phyloP scores from a whole-genome alignment of 2,113 vertebrate genomes.

The Rostratula benghalensis region DNA sequence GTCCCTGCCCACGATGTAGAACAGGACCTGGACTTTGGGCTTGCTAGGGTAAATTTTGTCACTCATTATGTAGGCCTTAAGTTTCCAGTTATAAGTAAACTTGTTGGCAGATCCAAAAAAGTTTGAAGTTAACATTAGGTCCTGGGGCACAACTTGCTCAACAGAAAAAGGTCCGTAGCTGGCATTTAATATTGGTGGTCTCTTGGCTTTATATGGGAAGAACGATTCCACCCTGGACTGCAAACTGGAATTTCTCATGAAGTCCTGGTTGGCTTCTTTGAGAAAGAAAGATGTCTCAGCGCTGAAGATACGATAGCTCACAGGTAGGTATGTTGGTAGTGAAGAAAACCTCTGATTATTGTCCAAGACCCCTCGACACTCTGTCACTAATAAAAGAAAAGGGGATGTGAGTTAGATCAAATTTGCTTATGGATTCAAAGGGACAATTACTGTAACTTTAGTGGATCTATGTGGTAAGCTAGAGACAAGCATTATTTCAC shows the following conservation, averaged over 20 bases:
- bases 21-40: constrained; percentile 89
- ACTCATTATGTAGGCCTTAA: constrained; percentile 85
- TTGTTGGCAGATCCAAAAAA: constrained; percentile 74
- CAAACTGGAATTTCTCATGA: constrained; percentile 89
- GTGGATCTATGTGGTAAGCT: accelerated
- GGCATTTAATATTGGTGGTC: constrained; percentile 80
- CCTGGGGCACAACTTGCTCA: constrained; percentile 82
- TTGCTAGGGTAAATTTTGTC: constrained; percentile 81
- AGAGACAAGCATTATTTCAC: not conserved
- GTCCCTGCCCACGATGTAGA: constrained; percentile 87
- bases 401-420: not conserved
- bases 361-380: constrained; percentile 81
- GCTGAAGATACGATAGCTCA: constrained; percentile 84
- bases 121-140: constrained; percentile 77
- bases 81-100: constrained; percentile 88
- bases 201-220: constrained; percentile 85
- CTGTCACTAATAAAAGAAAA: constrained; percentile 77
- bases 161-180: constrained; percentile 89
- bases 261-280: constrained; percentile 87
- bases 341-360: constrained; percentile 84
- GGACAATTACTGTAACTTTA: not conserved
- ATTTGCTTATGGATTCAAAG: not conserved
- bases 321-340: constrained; percentile 89
- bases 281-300: constrained; percentile 88
- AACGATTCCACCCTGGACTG: constrained; percentile 86